Evolutionary conservation across 1,140 invertebrate genomes (phyloP).

Genomic region (Calosoma granatense): DNA sequence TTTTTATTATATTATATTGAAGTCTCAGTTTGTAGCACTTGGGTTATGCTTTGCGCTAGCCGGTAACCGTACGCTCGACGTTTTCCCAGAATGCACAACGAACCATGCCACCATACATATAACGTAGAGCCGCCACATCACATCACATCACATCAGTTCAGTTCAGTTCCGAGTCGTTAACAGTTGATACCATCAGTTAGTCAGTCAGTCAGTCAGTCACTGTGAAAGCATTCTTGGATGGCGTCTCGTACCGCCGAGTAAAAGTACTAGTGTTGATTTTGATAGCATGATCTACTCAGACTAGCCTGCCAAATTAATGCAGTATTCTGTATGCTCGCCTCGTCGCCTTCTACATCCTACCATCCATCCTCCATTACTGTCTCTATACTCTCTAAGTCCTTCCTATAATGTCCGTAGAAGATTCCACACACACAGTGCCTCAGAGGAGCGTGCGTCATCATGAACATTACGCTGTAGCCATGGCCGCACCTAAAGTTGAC

Average conservation of each 20-base stretch:
- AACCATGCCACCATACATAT: neutral
- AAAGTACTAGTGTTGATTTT: constrained; percentile 11
- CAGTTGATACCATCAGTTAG: too few relatives aligned
- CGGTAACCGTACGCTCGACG: constrained; percentile 10
- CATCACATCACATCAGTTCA: too few relatives aligned
- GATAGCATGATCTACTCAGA: constrained; percentile 26
- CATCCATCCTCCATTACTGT: neutral
- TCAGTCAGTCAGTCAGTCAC: too few relatives aligned
- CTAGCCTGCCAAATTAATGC: constrained; percentile 27
- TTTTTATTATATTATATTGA: constrained; percentile 17
- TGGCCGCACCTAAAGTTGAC: too few relatives aligned
- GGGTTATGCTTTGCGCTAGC: constrained; percentile 29
- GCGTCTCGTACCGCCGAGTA: constrained; percentile 1
- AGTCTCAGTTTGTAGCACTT: constrained; percentile 27
- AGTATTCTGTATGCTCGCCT: constrained; percentile 27
- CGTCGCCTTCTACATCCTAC: neutral
- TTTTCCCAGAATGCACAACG: neutral
- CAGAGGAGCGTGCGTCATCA: too few relatives aligned
- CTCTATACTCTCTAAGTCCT: too few relatives aligned
- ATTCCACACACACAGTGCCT: too few relatives aligned
- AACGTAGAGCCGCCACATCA: neutral
- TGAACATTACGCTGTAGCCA: too few relatives aligned
- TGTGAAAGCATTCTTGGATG: neutral
- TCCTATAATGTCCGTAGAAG: too few relatives aligned
- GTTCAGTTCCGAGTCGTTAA: too few relatives aligned